phyloP scores from a whole-genome alignment of 2,888 invertebrate genomes.

The Suillia variegata region DNA sequence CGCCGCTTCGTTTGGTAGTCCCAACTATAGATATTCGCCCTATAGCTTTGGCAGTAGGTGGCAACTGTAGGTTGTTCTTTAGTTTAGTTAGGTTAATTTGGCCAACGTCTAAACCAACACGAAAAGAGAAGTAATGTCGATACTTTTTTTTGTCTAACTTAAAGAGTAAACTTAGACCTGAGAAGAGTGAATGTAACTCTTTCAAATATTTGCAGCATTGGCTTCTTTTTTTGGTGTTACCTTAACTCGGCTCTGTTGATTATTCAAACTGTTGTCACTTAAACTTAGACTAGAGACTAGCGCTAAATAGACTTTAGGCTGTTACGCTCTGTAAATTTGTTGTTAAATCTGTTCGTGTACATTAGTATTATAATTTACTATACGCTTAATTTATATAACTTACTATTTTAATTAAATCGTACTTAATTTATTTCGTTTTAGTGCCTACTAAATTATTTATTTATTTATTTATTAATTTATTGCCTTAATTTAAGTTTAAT shows the following conservation, averaged over 20 bases:
- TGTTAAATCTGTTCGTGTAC: background rate
- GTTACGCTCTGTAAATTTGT: too few species aligned
- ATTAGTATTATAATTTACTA: too few species aligned
- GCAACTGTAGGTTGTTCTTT: constrained; percentile 48
- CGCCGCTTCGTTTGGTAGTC: constrained; percentile 57
- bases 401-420: background rate
- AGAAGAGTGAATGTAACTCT: too few species aligned
- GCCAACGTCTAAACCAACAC: background rate
- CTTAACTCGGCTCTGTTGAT: too few species aligned
- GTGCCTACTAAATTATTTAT: constrained; percentile 43
- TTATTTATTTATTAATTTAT: too few species aligned
- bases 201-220: too few species aligned
- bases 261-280: too few species aligned
- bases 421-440: constrained; percentile 32
- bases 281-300: too few species aligned
- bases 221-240: too few species aligned
- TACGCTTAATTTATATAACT: too few species aligned
- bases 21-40: constrained; percentile 61
- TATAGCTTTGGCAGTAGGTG: constrained; percentile 60
- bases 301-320: too few species aligned
- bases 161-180: background rate
- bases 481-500: constrained; percentile 42
- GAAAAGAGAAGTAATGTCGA: background rate
- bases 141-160: background rate
- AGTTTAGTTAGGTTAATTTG: background rate